Percentiles rank a stretch among this genome's conserved stretches.
Conservation (phyloP, 2,797 vertebrate species). For the Typhlichthys eigenmanni region DNA sequence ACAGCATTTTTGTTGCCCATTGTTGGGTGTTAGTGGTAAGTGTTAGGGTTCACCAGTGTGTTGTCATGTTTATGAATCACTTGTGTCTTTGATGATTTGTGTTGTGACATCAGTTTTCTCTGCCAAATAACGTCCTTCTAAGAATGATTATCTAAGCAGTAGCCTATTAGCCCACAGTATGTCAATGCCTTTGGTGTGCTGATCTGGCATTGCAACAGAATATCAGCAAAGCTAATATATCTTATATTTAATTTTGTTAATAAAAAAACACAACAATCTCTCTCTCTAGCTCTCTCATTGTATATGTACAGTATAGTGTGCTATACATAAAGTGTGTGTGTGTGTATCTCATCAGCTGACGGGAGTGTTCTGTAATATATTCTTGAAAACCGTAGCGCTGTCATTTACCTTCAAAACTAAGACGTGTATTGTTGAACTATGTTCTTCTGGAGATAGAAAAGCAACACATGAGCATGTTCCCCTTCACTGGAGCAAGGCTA, state of each 20-base stretch:
- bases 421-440: conserved; percentile 65
- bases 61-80: conserved; percentile 53
- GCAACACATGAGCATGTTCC: conserved; percentile 58
- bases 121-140: conserved; percentile 43
- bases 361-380: conserved; percentile 33
- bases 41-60: conserved; percentile 55
- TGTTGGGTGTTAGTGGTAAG: conserved; percentile 43
- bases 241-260: conserved; percentile 12
- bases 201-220: not conserved
- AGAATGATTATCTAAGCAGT: conserved; percentile 32
- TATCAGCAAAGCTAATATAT: conserved; percentile 14
- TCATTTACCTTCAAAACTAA: conserved; percentile 54
- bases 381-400: conserved; percentile 34
- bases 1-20: conserved; percentile 48
- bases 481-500: conserved; percentile 57
- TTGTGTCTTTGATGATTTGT: conserved; percentile 41
- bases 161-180: no score
- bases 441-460: conserved; percentile 63
- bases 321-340: no score
- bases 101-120: conserved; percentile 56
- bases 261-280: conserved; percentile 9
- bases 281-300: no score
- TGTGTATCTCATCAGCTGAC: not conserved
- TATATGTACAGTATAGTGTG: no score
- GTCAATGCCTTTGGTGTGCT: not conserved